phyloP scores from a whole-genome alignment of 2,888 invertebrate species.

The Scaptomyza polygonia region DNA sequence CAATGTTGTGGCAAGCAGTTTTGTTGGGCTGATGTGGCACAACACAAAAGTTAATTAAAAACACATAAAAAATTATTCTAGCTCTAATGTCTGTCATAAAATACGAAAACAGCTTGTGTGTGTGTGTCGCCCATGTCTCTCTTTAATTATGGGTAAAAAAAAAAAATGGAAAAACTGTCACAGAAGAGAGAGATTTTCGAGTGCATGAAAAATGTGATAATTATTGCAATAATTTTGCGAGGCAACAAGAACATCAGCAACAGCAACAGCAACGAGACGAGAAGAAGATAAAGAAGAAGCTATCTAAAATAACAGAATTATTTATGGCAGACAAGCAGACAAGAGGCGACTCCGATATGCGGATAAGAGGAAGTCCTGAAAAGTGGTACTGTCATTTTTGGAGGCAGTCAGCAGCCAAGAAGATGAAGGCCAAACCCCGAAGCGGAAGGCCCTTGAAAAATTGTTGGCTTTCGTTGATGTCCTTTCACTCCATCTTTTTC shows the following conservation, averaged over 20 bases:
- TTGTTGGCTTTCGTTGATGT: slow-evolving; percentile 40
- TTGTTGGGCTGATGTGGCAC: slow-evolving; percentile 36
- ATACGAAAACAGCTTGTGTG: slow-evolving; percentile 22
- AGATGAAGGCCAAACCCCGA: slow-evolving; percentile 9
- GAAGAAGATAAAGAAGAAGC: slow-evolving; percentile 17
- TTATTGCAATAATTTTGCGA: slow-evolving; percentile 69
- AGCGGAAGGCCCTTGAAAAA: slow-evolving; percentile 68
- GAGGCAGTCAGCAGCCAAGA: slow-evolving; percentile 14
- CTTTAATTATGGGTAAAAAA: slow-evolving; percentile 66
- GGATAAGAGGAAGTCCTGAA: slow-evolving; percentile 63
- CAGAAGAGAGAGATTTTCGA: slow-evolving; percentile 43
- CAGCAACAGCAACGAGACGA: slow-evolving; percentile 1
- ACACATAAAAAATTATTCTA: slow-evolving; percentile 71
- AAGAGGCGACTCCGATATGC: slow-evolving; percentile 44
- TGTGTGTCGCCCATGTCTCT: slow-evolving; percentile 49
- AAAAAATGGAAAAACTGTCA: too few relatives aligned
- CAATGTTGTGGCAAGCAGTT: slow-evolving; percentile 37
- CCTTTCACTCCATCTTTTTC: slow-evolving; percentile 12
- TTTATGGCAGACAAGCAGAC: slow-evolving; percentile 60
- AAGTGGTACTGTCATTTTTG: slow-evolving; percentile 32
- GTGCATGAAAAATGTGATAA: slow-evolving; percentile 70
- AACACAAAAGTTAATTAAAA: slow-evolving; percentile 75
- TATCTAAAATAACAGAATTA: slow-evolving; percentile 76
- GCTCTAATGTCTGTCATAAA: slow-evolving; percentile 47
- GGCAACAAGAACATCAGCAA: background rate